Base-by-base conservation (phyloP, 2,888 invertebrate genomes). In the Callinectes sapidus region DNA sequence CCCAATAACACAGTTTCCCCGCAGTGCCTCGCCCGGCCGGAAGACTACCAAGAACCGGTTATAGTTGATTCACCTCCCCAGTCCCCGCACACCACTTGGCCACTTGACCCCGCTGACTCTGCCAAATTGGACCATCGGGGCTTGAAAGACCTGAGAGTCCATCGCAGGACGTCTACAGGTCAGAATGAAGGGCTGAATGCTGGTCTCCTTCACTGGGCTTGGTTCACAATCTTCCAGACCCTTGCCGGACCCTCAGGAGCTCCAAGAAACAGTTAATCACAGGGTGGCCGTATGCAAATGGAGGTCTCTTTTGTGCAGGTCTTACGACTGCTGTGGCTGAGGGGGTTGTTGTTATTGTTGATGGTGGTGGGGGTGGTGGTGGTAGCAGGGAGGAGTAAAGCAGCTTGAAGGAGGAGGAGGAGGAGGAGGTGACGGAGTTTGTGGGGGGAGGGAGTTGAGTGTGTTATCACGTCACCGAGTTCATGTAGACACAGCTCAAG, bases 31-130 rank as follows among this genome's bases (percentile, higher is more conserved):
- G n/a, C 13, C 16, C 32, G 35, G 2, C 35, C 35, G 81, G 35
- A 81, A 35, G 81, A 81, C 35, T 81, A 13, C 14, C 32, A 81
- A 35, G 81, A 81, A 81, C 81, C 81, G 81, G 81, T 81, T 81
- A 71, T 10, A 39, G 39, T n/a, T 8, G 28, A 10, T 71, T 71
- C 71, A 28, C 71, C 71, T 71, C 71, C 71, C 28, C 71, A 48
- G n/a, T 71, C 71, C 28, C 13, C n/a, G 71, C 28, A 71, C 23
- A 8, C 28, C 28, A 10, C 28, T 28, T 28, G 71, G n/a, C 28
- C 71, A 71, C 71, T 71, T 71, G 71, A 71, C 28, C 71, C 28
- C 28, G 28, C 71, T 71, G 71, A n/a, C 71, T 28, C n/a, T 28
- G 71, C 28, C n/a, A 71, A 71, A 71, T 71, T 71, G 71, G 71